These are phyloP conservation scores for Dastarcus helophoroides DNA, from an alignment of 2,888 invertebrate genomes.

Conservation along the genomic window DNA sequence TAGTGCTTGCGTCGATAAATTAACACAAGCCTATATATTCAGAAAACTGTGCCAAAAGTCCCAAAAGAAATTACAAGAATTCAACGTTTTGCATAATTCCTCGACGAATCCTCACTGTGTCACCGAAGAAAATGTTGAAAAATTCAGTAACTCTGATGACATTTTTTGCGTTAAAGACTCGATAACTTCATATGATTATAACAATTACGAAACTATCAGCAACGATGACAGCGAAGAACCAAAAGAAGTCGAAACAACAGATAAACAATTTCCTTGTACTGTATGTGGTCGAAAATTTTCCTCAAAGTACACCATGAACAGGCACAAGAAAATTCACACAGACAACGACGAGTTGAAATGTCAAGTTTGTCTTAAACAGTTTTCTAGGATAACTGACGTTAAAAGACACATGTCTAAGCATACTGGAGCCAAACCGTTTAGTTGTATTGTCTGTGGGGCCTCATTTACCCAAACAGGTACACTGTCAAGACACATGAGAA, in stretches of 20 bases:
- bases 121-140: too few relatives aligned
- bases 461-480: slow-evolving; percentile 24
- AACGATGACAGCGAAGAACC: too few relatives aligned
- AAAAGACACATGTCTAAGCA: slow-evolving; percentile 26
- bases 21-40: slow-evolving; percentile 21
- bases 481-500: slow-evolving; percentile 20
- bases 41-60: slow-evolving; percentile 21
- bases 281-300: slow-evolving; percentile 17
- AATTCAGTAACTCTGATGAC: too few relatives aligned
- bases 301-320: slow-evolving; percentile 19
- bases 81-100: slow-evolving; percentile 10
- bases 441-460: slow-evolving; percentile 19
- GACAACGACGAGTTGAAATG: slow-evolving; percentile 11
- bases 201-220: too few relatives aligned
- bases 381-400: slow-evolving; percentile 22
- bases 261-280: slow-evolving; percentile 14
- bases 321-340: slow-evolving; percentile 20
- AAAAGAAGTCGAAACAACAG: slow-evolving; percentile 3
- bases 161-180: too few relatives aligned
- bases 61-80: slow-evolving; percentile 17
- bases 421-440: slow-evolving; percentile 22
- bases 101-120: slow-evolving; percentile 5
- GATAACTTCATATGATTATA: too few relatives aligned
- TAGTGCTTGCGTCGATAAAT: slow-evolving; percentile 19
- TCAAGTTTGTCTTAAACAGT: slow-evolving; percentile 11